These are phyloP conservation scores for Lagorchestes hirsutus DNA, from an alignment of 2,797 vertebrate genomes.

Conservation along the genomic window DNA sequence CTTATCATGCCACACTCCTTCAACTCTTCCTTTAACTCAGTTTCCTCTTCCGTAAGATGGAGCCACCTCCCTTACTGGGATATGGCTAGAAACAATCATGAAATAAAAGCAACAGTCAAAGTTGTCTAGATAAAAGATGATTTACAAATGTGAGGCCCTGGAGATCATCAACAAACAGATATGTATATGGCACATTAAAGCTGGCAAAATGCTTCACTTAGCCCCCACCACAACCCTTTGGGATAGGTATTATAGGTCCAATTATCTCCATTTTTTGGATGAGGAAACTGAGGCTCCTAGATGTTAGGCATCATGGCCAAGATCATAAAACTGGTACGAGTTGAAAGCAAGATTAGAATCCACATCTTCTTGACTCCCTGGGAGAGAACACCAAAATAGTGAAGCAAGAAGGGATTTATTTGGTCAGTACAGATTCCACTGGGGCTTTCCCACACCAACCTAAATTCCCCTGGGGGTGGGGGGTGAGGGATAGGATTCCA, in stretches of 20 bases:
- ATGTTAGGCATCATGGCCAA: not conserved
- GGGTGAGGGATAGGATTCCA: not conserved
- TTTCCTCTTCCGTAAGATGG: not conserved
- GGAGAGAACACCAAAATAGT: not conserved
- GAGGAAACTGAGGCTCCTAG: not conserved
- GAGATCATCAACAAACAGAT: not conserved
- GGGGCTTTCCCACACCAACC: not conserved
- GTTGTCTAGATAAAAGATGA: not conserved
- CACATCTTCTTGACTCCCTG: not conserved
- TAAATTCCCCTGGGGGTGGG: not conserved
- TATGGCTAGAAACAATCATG: not conserved
- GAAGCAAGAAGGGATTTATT: not conserved
- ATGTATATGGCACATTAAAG: not conserved
- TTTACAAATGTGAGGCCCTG: not conserved
- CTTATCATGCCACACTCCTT: not conserved
- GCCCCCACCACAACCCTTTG: too few relatives aligned
- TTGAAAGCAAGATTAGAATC: not conserved
- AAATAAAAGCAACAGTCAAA: not conserved
- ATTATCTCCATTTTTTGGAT: not conserved
- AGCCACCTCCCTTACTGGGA: not conserved
- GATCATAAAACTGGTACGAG: not conserved
- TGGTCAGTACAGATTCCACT: not conserved
- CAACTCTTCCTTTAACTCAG: not conserved
- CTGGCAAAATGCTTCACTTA: not conserved
- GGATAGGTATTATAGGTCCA: not conserved